phyloP scores from a whole-genome alignment of 2,797 vertebrate genomes.

The Arrhamphus sclerolepis region DNA sequence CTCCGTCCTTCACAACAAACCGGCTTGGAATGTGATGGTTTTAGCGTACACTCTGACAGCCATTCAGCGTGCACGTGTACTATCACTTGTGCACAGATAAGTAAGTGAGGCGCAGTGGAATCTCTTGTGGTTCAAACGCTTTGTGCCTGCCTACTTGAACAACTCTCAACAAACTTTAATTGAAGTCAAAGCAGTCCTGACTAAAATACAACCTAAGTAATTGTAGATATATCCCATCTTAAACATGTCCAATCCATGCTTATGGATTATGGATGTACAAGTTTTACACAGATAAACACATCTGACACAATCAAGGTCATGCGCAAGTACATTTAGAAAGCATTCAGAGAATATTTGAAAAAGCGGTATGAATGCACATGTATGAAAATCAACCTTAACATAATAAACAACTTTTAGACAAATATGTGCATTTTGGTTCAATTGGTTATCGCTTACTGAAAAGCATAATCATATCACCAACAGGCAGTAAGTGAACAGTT shows the following conservation, averaged over 20 bases:
- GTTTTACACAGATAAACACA: slow-evolving; percentile 23
- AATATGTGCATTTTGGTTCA: not conserved
- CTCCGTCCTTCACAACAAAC: slow-evolving; percentile 27
- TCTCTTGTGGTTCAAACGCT: slow-evolving; percentile 45
- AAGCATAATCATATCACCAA: not conserved
- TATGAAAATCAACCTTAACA: not conserved
- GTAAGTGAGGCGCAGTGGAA: slow-evolving; percentile 27
- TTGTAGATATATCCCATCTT: slow-evolving; percentile 12
- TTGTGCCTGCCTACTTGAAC: slow-evolving; percentile 35
- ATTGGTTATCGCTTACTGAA: not conserved
- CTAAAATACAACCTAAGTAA: slow-evolving; percentile 40
- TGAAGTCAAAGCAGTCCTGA: slow-evolving; percentile 25
- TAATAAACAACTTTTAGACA: not conserved
- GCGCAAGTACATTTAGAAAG: slow-evolving; percentile 4
- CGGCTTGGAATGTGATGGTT: slow-evolving; percentile 52
- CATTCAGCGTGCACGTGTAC: slow-evolving; percentile 6
- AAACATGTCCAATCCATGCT: too few relatives aligned
- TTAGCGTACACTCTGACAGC: slow-evolving; percentile 38
- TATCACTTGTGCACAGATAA: slow-evolving; percentile 30
- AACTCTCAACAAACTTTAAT: slow-evolving; percentile 30
- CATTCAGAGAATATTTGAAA: not conserved
- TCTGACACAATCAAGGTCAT: slow-evolving; percentile 32
- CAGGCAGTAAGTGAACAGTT: not conserved
- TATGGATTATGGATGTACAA: too few relatives aligned
- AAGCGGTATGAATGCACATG: slow-evolving; percentile 2